These are phyloP conservation scores for Rhea americana DNA, from an alignment of 2,113 vertebrate species.

Conservation along the genomic window DNA sequence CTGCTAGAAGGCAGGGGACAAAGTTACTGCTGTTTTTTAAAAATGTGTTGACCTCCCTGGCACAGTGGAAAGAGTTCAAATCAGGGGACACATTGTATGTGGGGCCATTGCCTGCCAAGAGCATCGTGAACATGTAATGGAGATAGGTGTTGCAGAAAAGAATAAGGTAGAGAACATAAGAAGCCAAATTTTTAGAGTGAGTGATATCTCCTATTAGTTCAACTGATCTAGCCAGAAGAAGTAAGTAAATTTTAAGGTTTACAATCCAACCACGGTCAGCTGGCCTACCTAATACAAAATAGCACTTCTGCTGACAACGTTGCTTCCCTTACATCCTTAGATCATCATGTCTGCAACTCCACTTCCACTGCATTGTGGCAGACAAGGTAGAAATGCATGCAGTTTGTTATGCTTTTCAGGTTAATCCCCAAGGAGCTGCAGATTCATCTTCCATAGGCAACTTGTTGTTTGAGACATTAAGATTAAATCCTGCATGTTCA, in stretches of 20 bases:
- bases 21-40: background rate
- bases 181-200: background rate
- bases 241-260: background rate
- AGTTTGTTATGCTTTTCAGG: background rate
- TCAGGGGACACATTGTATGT: rapidly evolving
- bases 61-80: background rate
- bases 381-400: background rate
- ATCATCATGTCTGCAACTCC: background rate
- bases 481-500: rapidly evolving
- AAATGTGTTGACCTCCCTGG: rapidly evolving
- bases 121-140: rapidly evolving
- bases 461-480: background rate
- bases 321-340: rapidly evolving
- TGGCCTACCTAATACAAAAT: background rate
- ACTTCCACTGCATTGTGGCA: rapidly evolving
- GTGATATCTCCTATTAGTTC: background rate
- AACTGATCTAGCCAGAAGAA: background rate
- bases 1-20: background rate
- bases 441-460: background rate
- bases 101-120: background rate
- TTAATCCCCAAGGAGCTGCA: rapidly evolving
- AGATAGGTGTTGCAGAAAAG: rapidly evolving
- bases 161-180: background rate
- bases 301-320: background rate
- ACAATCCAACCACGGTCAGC: rapidly evolving